These are phyloP conservation scores for Entomyzon cyanotis DNA, from an alignment of 2,113 vertebrate genomes.

Conservation along the genomic window DNA sequence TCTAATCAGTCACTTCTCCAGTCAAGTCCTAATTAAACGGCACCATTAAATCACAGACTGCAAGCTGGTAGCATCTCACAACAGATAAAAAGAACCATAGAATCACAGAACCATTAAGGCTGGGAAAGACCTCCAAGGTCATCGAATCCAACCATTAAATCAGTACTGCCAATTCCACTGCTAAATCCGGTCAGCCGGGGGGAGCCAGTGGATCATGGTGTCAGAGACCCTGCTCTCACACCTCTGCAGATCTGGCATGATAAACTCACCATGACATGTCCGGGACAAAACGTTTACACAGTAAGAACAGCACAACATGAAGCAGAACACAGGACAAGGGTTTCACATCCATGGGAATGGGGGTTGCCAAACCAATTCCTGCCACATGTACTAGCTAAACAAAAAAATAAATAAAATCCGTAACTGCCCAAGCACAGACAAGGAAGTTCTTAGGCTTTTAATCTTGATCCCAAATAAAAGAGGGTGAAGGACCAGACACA, in stretches of 20 bases:
- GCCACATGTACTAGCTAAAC: background rate
- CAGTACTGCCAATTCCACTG: background rate
- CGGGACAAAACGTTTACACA: background rate
- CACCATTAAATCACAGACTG: background rate
- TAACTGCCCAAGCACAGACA: background rate
- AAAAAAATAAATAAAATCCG: background rate
- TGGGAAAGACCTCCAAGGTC: background rate
- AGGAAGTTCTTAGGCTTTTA: background rate
- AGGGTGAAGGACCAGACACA: background rate
- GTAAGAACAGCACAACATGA: rapidly evolving
- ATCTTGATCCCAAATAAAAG: background rate
- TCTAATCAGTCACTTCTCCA: background rate
- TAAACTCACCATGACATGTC: background rate
- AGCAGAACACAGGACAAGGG: background rate
- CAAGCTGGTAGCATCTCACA: background rate
- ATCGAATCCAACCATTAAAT: background rate
- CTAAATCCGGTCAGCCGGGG: background rate
- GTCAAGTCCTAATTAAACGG: background rate
- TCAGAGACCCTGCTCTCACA: background rate
- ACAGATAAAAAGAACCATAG: background rate
- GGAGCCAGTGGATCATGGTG: rapidly evolving
- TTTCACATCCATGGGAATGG: background rate
- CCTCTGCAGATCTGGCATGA: background rate
- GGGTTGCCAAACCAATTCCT: background rate
- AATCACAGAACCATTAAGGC: background rate